Percentiles rank a stretch among this genome's conserved stretches.
Conservation (phyloP, 35 echinoderm and acorn worm genomes). For the Diadema setosum region DNA sequence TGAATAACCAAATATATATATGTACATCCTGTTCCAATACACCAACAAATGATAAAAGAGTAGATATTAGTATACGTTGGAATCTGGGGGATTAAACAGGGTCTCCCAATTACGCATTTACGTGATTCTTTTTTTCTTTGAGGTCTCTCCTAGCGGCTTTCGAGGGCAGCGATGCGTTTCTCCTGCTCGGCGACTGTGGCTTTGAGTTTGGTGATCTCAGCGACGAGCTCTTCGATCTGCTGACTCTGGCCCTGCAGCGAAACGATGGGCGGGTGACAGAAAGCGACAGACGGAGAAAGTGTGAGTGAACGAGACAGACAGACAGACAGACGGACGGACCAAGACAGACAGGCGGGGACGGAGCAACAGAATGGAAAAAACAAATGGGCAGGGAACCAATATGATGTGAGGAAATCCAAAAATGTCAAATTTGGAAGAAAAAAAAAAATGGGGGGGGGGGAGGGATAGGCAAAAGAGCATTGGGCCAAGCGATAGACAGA, state of each 20-base stretch:
- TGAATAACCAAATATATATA: too few relatives aligned
- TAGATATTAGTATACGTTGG: too few relatives aligned
- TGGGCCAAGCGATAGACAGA: too few relatives aligned
- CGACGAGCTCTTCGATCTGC: conserved; percentile 30
- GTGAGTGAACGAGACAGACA: background rate
- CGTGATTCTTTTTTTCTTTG: too few relatives aligned
- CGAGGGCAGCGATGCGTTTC: conserved; percentile 31
- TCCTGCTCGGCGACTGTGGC: conserved; percentile 26
- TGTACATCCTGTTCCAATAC: too few relatives aligned
- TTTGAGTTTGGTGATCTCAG: conserved; percentile 29
- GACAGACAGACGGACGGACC: background rate
- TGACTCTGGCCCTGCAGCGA: conserved; percentile 40
- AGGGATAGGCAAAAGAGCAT: background rate
- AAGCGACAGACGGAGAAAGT: background rate
- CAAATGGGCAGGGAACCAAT: background rate
- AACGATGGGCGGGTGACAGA: background rate
- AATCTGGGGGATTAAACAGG: too few relatives aligned
- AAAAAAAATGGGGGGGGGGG: background rate
- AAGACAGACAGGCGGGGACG: background rate
- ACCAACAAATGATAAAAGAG: too few relatives aligned
- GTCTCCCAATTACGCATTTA: too few relatives aligned
- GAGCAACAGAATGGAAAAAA: background rate
- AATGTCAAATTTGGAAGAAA: too few relatives aligned
- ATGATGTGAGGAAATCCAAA: background rate
- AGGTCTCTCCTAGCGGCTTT: too few relatives aligned